A percentile compares a stretch with the other conserved stretches of the same genome.
phyloP scores from a whole-genome alignment of 1,140 invertebrate species.

The Schlechtendalia chinensis region DNA sequence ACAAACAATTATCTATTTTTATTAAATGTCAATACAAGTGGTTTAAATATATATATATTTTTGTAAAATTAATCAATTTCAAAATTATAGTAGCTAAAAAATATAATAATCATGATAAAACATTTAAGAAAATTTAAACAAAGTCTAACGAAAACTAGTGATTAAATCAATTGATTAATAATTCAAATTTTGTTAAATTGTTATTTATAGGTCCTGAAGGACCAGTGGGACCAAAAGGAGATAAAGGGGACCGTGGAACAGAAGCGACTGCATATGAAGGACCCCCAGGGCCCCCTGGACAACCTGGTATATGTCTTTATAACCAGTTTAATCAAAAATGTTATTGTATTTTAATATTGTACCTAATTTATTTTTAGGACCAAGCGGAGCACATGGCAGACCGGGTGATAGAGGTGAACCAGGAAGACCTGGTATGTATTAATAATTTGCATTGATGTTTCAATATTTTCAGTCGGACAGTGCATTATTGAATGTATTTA shows the following conservation, averaged over 20 bases:
- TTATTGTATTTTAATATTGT: background rate
- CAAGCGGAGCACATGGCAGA: conserved; percentile 64
- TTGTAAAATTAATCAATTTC: too few species aligned
- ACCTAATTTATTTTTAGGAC: conserved; percentile 57
- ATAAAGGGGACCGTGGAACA: conserved; percentile 69
- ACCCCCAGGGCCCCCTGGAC: conserved; percentile 65
- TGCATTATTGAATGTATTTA: too few species aligned
- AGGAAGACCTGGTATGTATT: conserved; percentile 62
- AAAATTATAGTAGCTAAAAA: too few species aligned
- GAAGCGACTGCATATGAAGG: conserved; percentile 70
- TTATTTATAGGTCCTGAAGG: conserved; percentile 62
- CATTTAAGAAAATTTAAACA: too few species aligned
- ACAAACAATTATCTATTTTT: too few species aligned
- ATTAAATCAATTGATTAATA: too few species aligned
- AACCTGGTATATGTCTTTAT: conserved; percentile 60
- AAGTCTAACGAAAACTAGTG: too few species aligned
- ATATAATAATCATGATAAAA: too few species aligned
- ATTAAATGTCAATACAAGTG: too few species aligned
- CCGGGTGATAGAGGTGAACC: conserved; percentile 66
- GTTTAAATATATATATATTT: too few species aligned
- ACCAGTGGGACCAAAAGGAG: conserved; percentile 64
- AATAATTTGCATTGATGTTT: background rate
- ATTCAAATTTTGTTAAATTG: background rate
- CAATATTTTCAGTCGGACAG: too few species aligned
- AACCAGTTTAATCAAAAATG: too few species aligned